Evolutionary conservation across 2,113 vertebrate genomes (phyloP), one percentile per base, ranked within the genome.

Genomic region (cattle (Bos taurus)): DNA sequence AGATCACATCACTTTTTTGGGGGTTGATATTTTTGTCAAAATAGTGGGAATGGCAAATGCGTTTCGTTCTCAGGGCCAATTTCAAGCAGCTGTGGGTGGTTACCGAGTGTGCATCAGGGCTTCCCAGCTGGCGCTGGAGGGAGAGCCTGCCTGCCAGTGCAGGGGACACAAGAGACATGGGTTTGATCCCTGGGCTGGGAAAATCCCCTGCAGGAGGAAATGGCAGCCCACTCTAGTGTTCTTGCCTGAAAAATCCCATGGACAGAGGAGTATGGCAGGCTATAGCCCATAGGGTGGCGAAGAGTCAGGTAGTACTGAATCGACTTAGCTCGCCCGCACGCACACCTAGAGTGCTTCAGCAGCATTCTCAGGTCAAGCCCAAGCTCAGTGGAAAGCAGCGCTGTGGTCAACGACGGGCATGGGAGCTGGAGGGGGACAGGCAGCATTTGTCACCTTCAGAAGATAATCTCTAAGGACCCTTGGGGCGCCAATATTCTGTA

Each of bases 321-420:
- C 0, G 5, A 13, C 36, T 67, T 4, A 40, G 36, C 5, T 7
- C 0, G 36, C 10, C n/a, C 2, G 5, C 21, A 25, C 10, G 9
- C 10, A 25, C 21, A 25, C 67, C 67, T 59, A 5, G 60, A 88
- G 16, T 5, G 4, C n/a, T 19, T 3, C 2, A 84, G 67, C 40
- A 81, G 62, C 36, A 9, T 21, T 90, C 93, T 83, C 28, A 84
- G 23, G 92, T 16, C 86, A 91, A 46, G 52, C 25, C 77, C 50
- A 81, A 26, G 52, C 80, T 84, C 52, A 43, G 85, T 5, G 62
- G 50, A n/a, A 91, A 93, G 50, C 83, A 43, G 83, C 2, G 10
- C 87, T n/a, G 33, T 25, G 46, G 56, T 57, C 97, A 87, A 62
- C 95, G 19, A 62, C 28, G 19, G 16, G 59, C 60, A 46, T 12